Evolutionary conservation across 2,797 vertebrate genomes (phyloP).

Genomic region (Falco naumanni): DNA sequence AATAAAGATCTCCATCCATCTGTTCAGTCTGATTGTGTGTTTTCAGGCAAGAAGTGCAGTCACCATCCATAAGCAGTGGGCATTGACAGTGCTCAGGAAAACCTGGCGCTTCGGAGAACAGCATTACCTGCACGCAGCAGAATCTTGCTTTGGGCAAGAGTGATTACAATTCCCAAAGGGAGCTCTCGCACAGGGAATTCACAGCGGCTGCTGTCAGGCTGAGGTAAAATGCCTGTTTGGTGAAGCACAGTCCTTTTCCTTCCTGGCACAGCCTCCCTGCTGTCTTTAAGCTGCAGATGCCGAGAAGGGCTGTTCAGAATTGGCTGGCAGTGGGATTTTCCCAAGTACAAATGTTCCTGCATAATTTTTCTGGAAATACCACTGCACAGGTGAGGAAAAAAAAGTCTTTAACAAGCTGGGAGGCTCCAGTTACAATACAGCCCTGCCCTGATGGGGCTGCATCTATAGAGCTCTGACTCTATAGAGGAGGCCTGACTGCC

Average conservation of each 20-base stretch:
- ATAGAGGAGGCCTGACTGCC: too few relatives aligned
- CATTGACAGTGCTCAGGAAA: rapidly evolving
- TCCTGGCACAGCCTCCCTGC: background rate
- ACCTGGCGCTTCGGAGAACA: too few relatives aligned
- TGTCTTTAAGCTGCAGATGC: background rate
- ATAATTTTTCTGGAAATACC: background rate
- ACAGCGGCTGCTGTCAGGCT: background rate
- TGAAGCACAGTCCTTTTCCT: too few relatives aligned
- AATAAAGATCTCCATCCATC: background rate
- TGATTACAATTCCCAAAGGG: rapidly evolving
- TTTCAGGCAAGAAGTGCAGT: background rate
- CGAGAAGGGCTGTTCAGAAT: background rate
- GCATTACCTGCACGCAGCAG: rapidly evolving
- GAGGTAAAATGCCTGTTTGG: rapidly evolving
- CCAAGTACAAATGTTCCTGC: background rate
- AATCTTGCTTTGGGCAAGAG: background rate
- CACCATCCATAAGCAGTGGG: rapidly evolving
- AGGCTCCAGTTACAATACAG: rapidly evolving
- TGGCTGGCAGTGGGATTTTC: background rate
- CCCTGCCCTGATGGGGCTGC: background rate
- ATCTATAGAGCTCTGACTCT: background rate
- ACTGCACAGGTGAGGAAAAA: background rate
- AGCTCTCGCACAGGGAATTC: rapidly evolving
- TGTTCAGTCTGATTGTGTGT: background rate
- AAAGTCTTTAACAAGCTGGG: rapidly evolving